A percentile compares a stretch with the other conserved stretches of the same genome.
phyloP scores from a whole-genome alignment of 30 jellyfish, hydroid and myxozoan genomes.

The Aurelia coerulea region DNA sequence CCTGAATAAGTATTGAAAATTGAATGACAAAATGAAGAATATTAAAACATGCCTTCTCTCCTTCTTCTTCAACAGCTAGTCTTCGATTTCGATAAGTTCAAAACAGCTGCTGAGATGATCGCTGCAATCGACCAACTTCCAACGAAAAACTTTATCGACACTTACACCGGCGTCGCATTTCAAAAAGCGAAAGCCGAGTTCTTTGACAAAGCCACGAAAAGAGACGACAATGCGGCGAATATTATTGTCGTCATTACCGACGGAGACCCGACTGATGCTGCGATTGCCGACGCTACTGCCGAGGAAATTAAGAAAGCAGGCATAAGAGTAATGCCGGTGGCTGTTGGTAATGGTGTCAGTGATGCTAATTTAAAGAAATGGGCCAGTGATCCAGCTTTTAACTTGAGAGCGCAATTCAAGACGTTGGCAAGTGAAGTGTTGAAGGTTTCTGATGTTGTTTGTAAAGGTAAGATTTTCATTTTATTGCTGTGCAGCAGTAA shows the following conservation, averaged over 20 bases:
- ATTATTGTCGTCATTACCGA: constrained; percentile 53
- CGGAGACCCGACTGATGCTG: constrained; percentile 37
- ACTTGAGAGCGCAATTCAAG: constrained; percentile 22
- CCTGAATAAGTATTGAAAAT: too few species aligned
- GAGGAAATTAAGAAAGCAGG: constrained; percentile 45
- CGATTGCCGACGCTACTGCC: constrained; percentile 35
- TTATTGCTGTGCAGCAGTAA: background rate
- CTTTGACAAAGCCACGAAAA: constrained; percentile 21
- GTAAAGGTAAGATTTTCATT: constrained; percentile 33
- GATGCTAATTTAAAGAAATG: constrained; percentile 44
- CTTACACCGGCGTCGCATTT: constrained; percentile 54
- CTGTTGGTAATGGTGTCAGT: constrained; percentile 52
- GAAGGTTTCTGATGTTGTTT: constrained; percentile 36
- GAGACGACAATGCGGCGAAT: constrained; percentile 48
- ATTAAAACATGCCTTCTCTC: background rate
- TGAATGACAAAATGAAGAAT: too few species aligned
- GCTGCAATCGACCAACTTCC: constrained; percentile 33
- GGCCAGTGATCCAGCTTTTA: constrained; percentile 65
- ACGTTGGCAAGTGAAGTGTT: constrained; percentile 24
- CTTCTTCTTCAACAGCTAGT: constrained; percentile 12
- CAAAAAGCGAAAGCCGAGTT: constrained; percentile 41
- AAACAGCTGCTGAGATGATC: constrained; percentile 17
- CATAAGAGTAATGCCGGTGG: constrained; percentile 53
- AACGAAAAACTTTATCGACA: background rate
- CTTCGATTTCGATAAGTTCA: constrained; percentile 31